A percentile compares a stretch with the other conserved stretches of the same genome.
phyloP scores from a whole-genome alignment of 2,113 vertebrate genomes.

The Siphamia tubifer region DNA sequence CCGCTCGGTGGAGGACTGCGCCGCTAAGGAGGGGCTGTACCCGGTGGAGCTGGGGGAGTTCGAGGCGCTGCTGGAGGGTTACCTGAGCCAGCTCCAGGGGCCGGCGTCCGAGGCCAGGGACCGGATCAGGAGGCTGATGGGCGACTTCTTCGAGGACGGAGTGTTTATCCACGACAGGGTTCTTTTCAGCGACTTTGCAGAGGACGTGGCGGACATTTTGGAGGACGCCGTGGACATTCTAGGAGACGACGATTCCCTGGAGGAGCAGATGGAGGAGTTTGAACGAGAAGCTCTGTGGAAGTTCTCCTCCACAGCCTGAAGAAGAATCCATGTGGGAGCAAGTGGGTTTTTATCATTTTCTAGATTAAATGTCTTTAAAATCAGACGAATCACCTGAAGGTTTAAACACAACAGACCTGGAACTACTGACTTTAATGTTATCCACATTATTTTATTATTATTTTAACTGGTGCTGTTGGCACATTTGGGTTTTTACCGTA shows the following conservation, averaged over 20 bases:
- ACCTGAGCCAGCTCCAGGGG: conserved; percentile 76
- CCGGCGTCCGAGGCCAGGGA: conserved; percentile 60
- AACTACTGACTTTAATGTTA: too few species aligned
- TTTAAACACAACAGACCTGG: too few species aligned
- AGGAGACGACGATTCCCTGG: conserved; percentile 75
- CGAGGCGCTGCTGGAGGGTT: conserved; percentile 81
- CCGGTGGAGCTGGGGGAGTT: conserved; percentile 83
- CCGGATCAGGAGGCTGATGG: conserved; percentile 64
- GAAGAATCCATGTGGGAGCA: too few species aligned
- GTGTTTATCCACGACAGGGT: conserved; percentile 85
- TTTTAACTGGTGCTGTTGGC: too few species aligned
- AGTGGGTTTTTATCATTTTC: too few species aligned
- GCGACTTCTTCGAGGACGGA: conserved; percentile 78
- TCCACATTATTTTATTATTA: too few species aligned
- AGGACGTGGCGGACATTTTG: conserved; percentile 80
- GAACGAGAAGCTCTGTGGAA: conserved; percentile 83
- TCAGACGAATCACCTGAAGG: too few species aligned
- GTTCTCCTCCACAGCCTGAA: conserved; percentile 64
- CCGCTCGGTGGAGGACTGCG: conserved; percentile 77
- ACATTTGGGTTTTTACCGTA: too few species aligned
- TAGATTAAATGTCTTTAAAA: too few species aligned
- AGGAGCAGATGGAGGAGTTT: conserved; percentile 88
- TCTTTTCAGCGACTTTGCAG: conserved; percentile 84
- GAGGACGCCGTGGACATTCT: conserved; percentile 88
- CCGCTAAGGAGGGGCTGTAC: conserved; percentile 82